phyloP scores from a whole-genome alignment of 1,140 invertebrate genomes.

The Macrocentrus cingulum region DNA sequence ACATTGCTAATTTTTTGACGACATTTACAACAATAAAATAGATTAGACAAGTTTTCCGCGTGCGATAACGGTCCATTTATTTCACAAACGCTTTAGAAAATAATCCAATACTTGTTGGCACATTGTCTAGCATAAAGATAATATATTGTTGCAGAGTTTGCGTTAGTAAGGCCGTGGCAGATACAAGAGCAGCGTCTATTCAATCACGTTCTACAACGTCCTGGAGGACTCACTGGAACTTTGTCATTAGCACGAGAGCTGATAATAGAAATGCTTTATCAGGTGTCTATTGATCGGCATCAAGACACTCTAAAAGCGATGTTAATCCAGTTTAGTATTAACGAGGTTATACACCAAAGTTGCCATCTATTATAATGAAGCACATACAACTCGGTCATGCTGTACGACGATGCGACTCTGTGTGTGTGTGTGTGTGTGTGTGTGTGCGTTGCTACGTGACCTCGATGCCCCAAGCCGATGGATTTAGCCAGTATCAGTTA shows the following conservation, averaged over 20 bases:
- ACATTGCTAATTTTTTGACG: no score
- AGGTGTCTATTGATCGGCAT: neutral
- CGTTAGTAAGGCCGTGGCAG: no score
- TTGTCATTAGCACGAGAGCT: constrained; percentile 14
- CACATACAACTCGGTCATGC: neutral
- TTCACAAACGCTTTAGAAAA: no score
- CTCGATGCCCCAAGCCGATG: neutral
- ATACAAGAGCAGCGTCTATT: constrained; percentile 2
- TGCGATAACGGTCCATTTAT: no score
- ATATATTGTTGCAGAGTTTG: no score
- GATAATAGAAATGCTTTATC: constrained; percentile 22
- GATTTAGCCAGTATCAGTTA: neutral
- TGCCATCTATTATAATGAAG: constrained; percentile 6
- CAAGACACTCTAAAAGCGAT: neutral
- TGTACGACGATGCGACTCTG: neutral
- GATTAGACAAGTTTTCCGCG: no score
- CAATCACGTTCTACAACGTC: constrained; percentile 3
- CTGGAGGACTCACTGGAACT: constrained; percentile 9
- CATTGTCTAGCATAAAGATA: no score
- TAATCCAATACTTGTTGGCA: no score
- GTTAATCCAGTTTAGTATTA: constrained; percentile 17
- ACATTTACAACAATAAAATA: no score
- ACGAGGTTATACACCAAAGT: constrained; percentile 17
- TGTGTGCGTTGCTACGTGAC: neutral
- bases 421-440: constrained; percentile 3